Conservation (phyloP, 2,797 vertebrate species). For the Coregonus suidteri region DNA sequence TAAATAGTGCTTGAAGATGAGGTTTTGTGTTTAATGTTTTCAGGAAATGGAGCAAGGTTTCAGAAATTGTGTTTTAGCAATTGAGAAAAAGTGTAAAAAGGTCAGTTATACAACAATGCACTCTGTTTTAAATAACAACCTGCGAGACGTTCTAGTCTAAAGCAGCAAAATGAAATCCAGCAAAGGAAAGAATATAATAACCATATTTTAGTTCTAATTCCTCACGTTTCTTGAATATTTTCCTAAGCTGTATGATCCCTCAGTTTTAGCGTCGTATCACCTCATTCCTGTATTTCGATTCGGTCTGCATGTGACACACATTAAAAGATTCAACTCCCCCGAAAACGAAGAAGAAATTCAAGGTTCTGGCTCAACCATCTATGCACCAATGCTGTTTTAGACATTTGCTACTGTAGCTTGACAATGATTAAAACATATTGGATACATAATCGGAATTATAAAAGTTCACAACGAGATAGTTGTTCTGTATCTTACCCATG, state of each 20-base stretch:
- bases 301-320: not conserved
- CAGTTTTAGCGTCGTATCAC: not conserved
- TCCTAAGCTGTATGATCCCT: not conserved
- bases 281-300: not conserved
- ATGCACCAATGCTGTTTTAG: not conserved
- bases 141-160: not conserved
- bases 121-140: not conserved
- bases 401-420: not conserved
- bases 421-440: slow-evolving; percentile 1
- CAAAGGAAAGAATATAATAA: not conserved
- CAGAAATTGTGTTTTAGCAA: too few relatives aligned
- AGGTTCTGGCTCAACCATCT: slow-evolving; percentile 14
- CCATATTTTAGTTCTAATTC: not conserved
- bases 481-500: not conserved
- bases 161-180: not conserved
- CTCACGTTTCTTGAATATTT: not conserved
- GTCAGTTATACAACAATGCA: not conserved
- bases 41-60: too few relatives aligned
- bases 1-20: too few relatives aligned
- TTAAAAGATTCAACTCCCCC: not conserved
- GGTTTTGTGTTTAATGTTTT: too few relatives aligned
- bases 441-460: slow-evolving; percentile 2
- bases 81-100: too few relatives aligned
- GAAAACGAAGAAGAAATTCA: slow-evolving; percentile 2
- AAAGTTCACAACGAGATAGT: not conserved